Evolutionary conservation across 2,888 invertebrate species (phyloP).

Genomic region (Cataglyphis cursor): DNA sequence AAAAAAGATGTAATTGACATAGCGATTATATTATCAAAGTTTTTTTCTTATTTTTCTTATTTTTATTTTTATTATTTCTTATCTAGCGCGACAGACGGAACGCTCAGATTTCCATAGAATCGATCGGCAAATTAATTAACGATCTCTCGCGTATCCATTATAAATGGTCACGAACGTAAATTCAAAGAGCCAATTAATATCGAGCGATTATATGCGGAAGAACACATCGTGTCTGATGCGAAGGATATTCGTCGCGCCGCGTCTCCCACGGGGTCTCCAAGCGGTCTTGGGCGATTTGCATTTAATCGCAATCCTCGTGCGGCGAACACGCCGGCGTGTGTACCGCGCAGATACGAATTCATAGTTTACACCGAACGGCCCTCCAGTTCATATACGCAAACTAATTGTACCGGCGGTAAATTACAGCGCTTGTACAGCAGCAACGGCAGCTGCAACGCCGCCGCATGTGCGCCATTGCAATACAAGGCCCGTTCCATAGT

Average conservation of each 20-base stretch:
- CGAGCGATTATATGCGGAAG: slow-evolving; percentile 49
- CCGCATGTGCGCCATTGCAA: slow-evolving; percentile 72
- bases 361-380: slow-evolving; percentile 79
- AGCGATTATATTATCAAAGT: neutral
- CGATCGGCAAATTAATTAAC: slow-evolving; percentile 44
- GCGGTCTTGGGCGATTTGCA: slow-evolving; percentile 77
- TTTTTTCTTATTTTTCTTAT: too few species aligned
- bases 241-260: slow-evolving; percentile 22
- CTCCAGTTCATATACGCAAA: slow-evolving; percentile 80
- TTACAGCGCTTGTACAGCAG: slow-evolving; percentile 79
- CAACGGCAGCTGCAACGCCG: slow-evolving; percentile 79
- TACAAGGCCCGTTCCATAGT: slow-evolving; percentile 72
- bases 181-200: slow-evolving; percentile 35
- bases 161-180: slow-evolving; percentile 29
- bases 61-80: neutral
- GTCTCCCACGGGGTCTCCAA: slow-evolving; percentile 62
- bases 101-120: slow-evolving; percentile 29
- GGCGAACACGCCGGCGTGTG: slow-evolving; percentile 73
- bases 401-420: slow-evolving; percentile 81
- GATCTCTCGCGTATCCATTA: neutral
- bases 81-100: neutral
- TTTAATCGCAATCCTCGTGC: slow-evolving; percentile 77
- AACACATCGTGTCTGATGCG: slow-evolving; percentile 49
- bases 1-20: neutral
- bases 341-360: slow-evolving; percentile 79